Base-by-base conservation (phyloP, 2,113 vertebrate species). In the Silurus glanis region DNA sequence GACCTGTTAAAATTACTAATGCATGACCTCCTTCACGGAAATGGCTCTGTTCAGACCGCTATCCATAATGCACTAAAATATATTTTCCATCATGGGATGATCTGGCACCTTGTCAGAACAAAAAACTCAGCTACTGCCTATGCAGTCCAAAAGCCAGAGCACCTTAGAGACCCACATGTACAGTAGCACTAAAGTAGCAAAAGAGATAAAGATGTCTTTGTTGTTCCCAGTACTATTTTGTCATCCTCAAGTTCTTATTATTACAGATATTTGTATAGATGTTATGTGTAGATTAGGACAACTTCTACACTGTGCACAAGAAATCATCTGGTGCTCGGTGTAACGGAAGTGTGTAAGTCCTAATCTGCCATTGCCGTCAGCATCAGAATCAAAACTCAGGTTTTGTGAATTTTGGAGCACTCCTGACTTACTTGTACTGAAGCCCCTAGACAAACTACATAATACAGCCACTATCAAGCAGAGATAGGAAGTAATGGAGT, bases 31-130 rank as follows among this genome's bases (percentile, higher is more conserved):
- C 72, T 58, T 55, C 71, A 78, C 4, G 58, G 78, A 87, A 89
- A 87, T 83, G 79, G 83, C 79, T 89, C 67, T 82, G 61, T 87
- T 83, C 83, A 78, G 25, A 28, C 45, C 62, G 23, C 83, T 79
- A 87, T 89, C 55, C 72, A 87, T 85, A 89, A 89, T 89, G 87
- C 69, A 89, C 80, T 55, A 83, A 87, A 76, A 89, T 61, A 53
- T 83, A 28, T 84, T 89, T 86, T 84, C 58, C 66, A 82, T 62
- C 79, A 79, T 58, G 62, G 19, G 17, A 81, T 56, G 71, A 89
- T 74, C 55, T 85, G 83, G 62, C 85, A 87, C 23, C 53, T 71
- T 87, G 83, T 89, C 78, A 87, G 58, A 64, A 83, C 72, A 87
- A 61, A 85, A 85, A 37, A 66, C n/a, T 62, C 16, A 84, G 62